Conservation (phyloP, 1,140 invertebrate species). For the Diabrotica virgifera region DNA sequence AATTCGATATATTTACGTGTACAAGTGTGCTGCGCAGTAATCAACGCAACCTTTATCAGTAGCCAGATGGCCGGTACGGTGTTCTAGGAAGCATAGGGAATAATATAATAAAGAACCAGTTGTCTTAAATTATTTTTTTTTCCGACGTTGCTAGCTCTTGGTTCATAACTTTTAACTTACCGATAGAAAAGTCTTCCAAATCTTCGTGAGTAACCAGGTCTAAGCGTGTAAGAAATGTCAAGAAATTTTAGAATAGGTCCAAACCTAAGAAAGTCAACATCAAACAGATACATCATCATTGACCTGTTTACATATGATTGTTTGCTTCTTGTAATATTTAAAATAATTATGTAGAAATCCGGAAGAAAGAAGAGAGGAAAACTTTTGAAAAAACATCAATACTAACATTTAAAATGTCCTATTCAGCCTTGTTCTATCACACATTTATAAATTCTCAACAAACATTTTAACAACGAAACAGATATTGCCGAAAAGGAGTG, state of each 20-base stretch:
- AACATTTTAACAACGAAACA: no score
- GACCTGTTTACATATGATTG: no score
- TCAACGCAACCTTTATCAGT: no score
- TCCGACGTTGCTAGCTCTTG: no score
- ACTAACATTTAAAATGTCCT: conserved; percentile 18
- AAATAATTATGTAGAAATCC: conserved; percentile 13
- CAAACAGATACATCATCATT: conserved; percentile 15
- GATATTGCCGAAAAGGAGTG: no score
- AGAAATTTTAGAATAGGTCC: conserved; percentile 18
- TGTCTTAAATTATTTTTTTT: no score
- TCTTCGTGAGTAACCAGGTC: background rate
- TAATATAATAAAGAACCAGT: no score
- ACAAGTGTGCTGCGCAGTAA: no score
- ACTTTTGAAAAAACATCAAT: conserved; percentile 14
- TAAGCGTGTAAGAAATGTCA: background rate
- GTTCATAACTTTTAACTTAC: background rate
- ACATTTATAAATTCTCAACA: conserved; percentile 10
- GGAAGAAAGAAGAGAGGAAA: conserved; percentile 11
- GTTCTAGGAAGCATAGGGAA: no score
- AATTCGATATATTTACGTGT: no score
- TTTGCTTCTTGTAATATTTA: background rate
- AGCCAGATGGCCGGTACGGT: no score
- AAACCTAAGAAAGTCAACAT: conserved; percentile 19
- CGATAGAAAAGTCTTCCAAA: background rate
- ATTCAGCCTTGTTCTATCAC: conserved; percentile 22